Conservation (phyloP, 2,888 invertebrate species). For the Tetrapedia diversipes region DNA sequence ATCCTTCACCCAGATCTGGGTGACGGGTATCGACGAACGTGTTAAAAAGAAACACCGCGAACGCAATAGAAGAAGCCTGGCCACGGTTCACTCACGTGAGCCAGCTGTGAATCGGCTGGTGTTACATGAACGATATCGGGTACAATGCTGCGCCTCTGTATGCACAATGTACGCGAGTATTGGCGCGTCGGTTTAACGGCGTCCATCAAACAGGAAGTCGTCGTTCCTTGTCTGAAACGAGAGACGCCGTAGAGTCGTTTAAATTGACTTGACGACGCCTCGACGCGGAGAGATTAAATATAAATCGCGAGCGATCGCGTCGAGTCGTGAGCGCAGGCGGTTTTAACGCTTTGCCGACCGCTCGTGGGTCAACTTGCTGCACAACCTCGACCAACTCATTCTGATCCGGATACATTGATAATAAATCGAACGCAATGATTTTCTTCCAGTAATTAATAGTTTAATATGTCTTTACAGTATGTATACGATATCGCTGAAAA, state of each 20-base stretch:
- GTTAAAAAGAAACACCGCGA: slow-evolving; percentile 11
- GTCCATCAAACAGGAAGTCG: slow-evolving; percentile 37
- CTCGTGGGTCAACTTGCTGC: too few relatives aligned
- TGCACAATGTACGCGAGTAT: slow-evolving; percentile 13
- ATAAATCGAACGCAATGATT: too few relatives aligned
- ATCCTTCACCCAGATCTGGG: too few relatives aligned
- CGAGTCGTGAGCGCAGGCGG: slow-evolving; percentile 7
- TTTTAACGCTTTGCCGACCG: too few relatives aligned
- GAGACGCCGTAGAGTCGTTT: slow-evolving; percentile 19
- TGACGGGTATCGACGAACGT: too few relatives aligned
- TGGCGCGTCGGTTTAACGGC: slow-evolving; percentile 7
- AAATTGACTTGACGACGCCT: slow-evolving; percentile 24
- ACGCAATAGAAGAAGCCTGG: slow-evolving; percentile 31
- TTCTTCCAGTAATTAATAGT: too few relatives aligned
- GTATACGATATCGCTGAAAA: too few relatives aligned
- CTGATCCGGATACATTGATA: too few relatives aligned
- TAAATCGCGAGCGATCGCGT: slow-evolving; percentile 34
- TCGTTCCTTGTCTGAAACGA: slow-evolving; percentile 18
- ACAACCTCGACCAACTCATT: too few relatives aligned
- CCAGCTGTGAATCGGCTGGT: slow-evolving; percentile 57
- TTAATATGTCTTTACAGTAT: too few relatives aligned
- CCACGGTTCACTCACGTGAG: slow-evolving; percentile 57
- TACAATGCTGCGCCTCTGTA: slow-evolving; percentile 41
- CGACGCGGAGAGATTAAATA: slow-evolving; percentile 31
- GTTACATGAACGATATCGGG: slow-evolving; percentile 52